Evolutionary conservation across 37 sponge, comb jelly and placozoan genomes (phyloP), one percentile per base, ranked within the genome.

Genomic region (Halichondria panicea): DNA sequence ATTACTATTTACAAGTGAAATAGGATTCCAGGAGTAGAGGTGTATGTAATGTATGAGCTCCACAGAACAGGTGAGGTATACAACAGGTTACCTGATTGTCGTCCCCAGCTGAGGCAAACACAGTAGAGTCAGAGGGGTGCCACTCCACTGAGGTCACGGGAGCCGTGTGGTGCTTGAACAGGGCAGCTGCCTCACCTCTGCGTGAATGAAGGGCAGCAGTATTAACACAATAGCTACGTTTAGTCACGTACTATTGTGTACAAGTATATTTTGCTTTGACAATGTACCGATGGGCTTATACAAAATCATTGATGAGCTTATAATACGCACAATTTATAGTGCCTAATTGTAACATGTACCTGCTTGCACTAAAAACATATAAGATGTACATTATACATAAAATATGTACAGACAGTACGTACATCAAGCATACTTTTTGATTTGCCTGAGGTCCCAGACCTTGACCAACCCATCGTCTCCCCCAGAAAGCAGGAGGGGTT

Each of bases 391-490:
- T 59, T 59, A 8, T 22, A 25, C 12, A 11, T 24, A 27, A 59
- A 59, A 12, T 24, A 12, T n/a, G 7, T n/a, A 19, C 21, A 59
- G n/a, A 11, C n/a, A n/a, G 18, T 22, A 25, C n/a, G 27, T 7
- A 8, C 28, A 28, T 25, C 11, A 18, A 5, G 55, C 83, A 46
- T 41, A 91, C 90, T 77, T 89, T 36, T 89, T 70, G 43, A 98
- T 81, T 48, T 86, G 77, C 55, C 99, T 81, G 18, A 98, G 81
- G 61, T 98, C 99, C 99, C 99, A 98, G 21, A 95, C 80, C 74
- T 95, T 95, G 32, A 98, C 24, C 38, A 93, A 55, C 19, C 96
- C 96, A 74, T 98, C 99, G 66, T 98, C 99, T 43, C 93, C 99
- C 8, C 99, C 99, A 7, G 96, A 93, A 33, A 93, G 79, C 38